These are phyloP conservation scores for Calameuta idolon DNA, from an alignment of 2,888 invertebrate species.

Conservation along the genomic window DNA sequence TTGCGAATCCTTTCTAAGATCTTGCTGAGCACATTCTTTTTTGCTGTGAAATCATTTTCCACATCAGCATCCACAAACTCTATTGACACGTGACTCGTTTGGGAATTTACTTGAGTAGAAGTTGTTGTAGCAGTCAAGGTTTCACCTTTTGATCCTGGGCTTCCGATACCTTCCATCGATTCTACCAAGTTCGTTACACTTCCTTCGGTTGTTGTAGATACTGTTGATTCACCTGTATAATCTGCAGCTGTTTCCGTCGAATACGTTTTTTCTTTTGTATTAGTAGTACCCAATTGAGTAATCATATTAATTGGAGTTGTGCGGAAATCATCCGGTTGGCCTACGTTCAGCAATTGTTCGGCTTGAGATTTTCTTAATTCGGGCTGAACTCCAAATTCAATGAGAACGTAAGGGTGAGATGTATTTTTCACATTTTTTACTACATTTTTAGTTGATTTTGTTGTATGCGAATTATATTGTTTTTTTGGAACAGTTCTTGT, in stretches of 20 bases:
- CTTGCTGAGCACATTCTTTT: background rate
- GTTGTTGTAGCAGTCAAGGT: background rate
- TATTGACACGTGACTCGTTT: background rate
- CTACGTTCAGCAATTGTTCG: background rate
- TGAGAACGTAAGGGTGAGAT: background rate
- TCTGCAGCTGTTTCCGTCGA: constrained; percentile 2
- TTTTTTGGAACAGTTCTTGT: background rate
- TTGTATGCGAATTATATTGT: background rate
- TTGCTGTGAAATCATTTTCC: background rate
- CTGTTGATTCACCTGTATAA: background rate
- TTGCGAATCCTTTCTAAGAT: background rate
- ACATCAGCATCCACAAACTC: background rate
- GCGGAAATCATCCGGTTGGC: background rate
- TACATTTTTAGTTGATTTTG: background rate
- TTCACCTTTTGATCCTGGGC: too few relatives aligned
- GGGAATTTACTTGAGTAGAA: background rate
- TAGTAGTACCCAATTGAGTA: background rate
- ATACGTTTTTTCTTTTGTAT: background rate
- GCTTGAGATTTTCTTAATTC: background rate
- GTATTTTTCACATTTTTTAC: background rate
- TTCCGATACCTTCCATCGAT: too few relatives aligned
- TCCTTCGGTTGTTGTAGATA: background rate
- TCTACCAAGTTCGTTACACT: too few relatives aligned
- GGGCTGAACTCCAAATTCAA: background rate
- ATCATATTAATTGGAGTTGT: background rate